phyloP scores from a whole-genome alignment of 2,113 vertebrate genomes.

The Toxotes chatareus region DNA sequence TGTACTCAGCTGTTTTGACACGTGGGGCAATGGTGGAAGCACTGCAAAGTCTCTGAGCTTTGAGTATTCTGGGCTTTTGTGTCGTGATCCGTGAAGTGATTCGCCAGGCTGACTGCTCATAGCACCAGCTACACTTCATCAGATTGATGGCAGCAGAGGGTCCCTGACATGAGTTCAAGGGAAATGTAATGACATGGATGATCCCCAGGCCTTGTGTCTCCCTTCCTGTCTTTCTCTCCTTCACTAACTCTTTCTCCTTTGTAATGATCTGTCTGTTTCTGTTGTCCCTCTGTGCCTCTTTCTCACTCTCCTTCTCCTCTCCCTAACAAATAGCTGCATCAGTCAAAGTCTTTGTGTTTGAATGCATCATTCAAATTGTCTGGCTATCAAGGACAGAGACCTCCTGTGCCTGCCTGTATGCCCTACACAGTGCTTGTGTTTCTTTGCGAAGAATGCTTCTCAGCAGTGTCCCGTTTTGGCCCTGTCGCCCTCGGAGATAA shows the following conservation, averaged over 20 bases:
- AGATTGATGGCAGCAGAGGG: constrained; percentile 73
- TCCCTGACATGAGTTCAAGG: constrained; percentile 76
- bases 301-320: constrained; percentile 19
- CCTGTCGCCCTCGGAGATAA: constrained; percentile 70
- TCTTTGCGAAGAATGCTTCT: constrained; percentile 43
- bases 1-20: constrained; percentile 69
- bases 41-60: constrained; percentile 54
- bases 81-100: constrained; percentile 78
- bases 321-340: constrained; percentile 24
- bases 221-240: constrained; percentile 27
- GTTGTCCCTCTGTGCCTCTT: constrained; percentile 15
- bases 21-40: constrained; percentile 59
- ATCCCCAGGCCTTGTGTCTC: constrained; percentile 62
- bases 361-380: constrained; percentile 36
- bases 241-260: constrained; percentile 33
- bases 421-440: constrained; percentile 45
- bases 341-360: constrained; percentile 41
- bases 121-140: constrained; percentile 77
- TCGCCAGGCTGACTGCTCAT: constrained; percentile 68
- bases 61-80: constrained; percentile 68
- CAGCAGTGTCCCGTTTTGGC: constrained; percentile 64
- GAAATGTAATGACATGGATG: constrained; percentile 70
- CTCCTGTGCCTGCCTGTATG: constrained; percentile 28
- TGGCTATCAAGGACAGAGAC: constrained; percentile 47
- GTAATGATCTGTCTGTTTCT: constrained; percentile 45